These are phyloP conservation scores for Leptinotarsa lineolata DNA, from an alignment of 1,140 invertebrate genomes.

Conservation along the genomic window DNA sequence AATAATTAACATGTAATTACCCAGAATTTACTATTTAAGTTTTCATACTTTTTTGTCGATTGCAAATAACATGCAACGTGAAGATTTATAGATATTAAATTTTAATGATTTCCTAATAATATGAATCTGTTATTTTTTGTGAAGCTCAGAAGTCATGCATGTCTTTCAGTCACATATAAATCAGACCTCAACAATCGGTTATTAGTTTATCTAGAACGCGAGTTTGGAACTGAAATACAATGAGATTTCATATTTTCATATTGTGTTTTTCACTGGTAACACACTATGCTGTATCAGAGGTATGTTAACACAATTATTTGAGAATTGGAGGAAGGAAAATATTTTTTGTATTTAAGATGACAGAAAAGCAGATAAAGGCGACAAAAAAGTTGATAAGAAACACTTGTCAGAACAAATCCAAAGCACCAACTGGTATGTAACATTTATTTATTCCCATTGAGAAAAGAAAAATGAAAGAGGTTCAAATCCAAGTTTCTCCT, in stretches of 20 bases:
- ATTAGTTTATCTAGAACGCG: background rate
- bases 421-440: slow-evolving; percentile 48
- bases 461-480: too few relatives aligned
- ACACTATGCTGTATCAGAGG: slow-evolving; percentile 15
- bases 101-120: background rate
- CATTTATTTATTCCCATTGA: too few relatives aligned
- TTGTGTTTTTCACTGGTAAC: background rate
- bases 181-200: background rate
- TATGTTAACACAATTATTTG: background rate
- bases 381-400: slow-evolving; percentile 49
- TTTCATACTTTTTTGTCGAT: background rate
- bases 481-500: too few relatives aligned
- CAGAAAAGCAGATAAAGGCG: slow-evolving; percentile 50
- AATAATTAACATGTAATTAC: background rate
- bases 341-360: slow-evolving; percentile 46
- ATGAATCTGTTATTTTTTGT: background rate
- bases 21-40: background rate
- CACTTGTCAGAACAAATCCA: slow-evolving; percentile 51
- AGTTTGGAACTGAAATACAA: background rate
- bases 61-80: background rate
- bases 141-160: background rate
- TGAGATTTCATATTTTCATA: background rate
- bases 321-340: background rate
- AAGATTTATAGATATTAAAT: slow-evolving; percentile 1
- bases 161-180: background rate